Evolutionary conservation across 2,113 vertebrate species (phyloP), one percentile per base, ranked within the genome.

Genomic region (Podilymbus podiceps): DNA sequence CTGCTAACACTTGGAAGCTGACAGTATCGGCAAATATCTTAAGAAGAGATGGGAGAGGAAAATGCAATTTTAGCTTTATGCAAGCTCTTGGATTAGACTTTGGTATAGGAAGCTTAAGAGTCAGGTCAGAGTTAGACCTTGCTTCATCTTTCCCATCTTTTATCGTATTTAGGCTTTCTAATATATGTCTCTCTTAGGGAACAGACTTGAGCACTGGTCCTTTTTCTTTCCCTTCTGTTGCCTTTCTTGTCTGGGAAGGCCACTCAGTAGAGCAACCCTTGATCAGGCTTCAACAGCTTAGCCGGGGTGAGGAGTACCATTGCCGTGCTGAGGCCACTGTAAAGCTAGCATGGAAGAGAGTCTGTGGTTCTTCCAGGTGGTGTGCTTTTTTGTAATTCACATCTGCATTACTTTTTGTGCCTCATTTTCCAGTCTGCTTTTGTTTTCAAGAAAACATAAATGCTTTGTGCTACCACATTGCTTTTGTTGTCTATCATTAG

Each of bases 321-420:
- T 7, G 53, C 46, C 75, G 62, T 2, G 3, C 67, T 28, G 31
- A 78, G 44, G 63, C 35, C 27, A 4, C 19, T 24, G 8, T 27
- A 80, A 75, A 90, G 16, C 11, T 38, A 27, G 15, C n/a, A 72
- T 12, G 22, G 24, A 81, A 60, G 59, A 46, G 28, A 47, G 49
- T 44, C 72, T 72, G n/a, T 80, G 44, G 19, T 30, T 83, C 66
- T 89, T 87, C 56, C 35, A n/a, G 27, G 13, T 38, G 15, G n/a
- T 69, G 27, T 56, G 24, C 4, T 85, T 24, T 55, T n/a, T 50
- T 42, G 1, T 71, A 75, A 67, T 91, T 95, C 67, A 58, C 56
- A 76, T 89, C 94, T 96, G 89, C 8, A 17, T 85, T 91, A 33
- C 50, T 76, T 96, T 97, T 95, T 56, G 46, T 78, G 77, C 67